Evolutionary conservation across 1,140 invertebrate species (phyloP), one percentile per base, ranked within the genome.

Genomic region (Aporrectodea caliginosa): DNA sequence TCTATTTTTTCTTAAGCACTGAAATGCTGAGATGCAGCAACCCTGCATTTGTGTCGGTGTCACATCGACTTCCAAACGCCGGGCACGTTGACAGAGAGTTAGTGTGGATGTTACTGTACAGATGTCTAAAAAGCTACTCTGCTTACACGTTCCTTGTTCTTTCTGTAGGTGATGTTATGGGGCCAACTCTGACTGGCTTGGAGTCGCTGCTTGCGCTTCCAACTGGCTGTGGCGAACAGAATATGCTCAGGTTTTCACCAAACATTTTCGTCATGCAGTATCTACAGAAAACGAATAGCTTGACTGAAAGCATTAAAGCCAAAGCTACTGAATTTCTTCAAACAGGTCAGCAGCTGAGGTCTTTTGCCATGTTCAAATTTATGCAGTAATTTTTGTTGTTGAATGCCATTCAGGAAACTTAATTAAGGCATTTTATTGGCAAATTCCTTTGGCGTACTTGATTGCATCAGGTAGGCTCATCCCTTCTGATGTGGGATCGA

Each of bases 171-270:
- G 87, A 88, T 79, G 83, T 89, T 22, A 87, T 89, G 85, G 88
- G 88, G 0, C 86, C 86, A 33, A 84, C 88, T 1, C 79, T 88
- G 34, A 83, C 83, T n/a, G 86, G 86, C 80, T 81, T 89, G 2
- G 84, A 88, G 27, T 91, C 92, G 81, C 87, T 98, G 16, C 91
- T 98, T 14, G 85, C 84, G 74, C 91, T 97, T 90, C 95, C 96
- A 0, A 93, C 92, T 77, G 95, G 95, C 0, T 98, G 96, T 89
- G 95, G 95, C 6, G 96, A 98, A 89, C 96, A 98, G 88, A 98
- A 97, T 83, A 95, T 98, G 93, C 89, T 96, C 0, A 93, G 94
- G 80, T 94, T 97, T 81, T 93, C 96, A 16, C 95, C 96, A 0
- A 96, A 96, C 85, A 93, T 98, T 83, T 92, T 96, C 74, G 91